phyloP scores from a whole-genome alignment of 1,140 invertebrate genomes.

The Zaprionus davidi region DNA sequence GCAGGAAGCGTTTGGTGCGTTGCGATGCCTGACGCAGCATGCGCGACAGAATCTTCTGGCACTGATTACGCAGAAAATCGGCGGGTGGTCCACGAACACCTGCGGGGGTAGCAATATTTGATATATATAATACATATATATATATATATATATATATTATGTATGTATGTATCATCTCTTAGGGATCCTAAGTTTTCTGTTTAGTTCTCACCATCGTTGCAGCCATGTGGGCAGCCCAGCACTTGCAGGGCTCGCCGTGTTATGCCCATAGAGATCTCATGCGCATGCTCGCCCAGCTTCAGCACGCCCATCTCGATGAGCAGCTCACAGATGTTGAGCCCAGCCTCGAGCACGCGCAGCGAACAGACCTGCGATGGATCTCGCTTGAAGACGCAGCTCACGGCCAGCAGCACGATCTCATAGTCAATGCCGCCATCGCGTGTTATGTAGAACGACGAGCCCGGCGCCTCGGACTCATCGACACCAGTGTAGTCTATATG shows the following conservation, averaged over 20 bases:
- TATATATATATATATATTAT: too few relatives aligned
- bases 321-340: conserved; percentile 94
- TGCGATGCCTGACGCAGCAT: conserved; percentile 88
- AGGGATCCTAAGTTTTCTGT: neutral
- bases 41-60: conserved; percentile 92
- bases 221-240: conserved; percentile 96
- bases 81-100: conserved; percentile 93
- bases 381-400: conserved; percentile 93
- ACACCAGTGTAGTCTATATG: conserved; percentile 94
- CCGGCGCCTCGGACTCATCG: conserved; percentile 94
- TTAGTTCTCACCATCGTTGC: conserved; percentile 84
- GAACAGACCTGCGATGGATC: conserved; percentile 89
- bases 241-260: conserved; percentile 90
- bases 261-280: conserved; percentile 85
- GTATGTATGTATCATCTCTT: conserved; percentile 48
- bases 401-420: conserved; percentile 94
- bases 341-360: conserved; percentile 93
- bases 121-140: too few relatives aligned
- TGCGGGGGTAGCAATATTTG: conserved; percentile 44
- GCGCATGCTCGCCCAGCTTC: conserved; percentile 86
- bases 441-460: conserved; percentile 96
- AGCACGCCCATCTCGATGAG: conserved; percentile 94
- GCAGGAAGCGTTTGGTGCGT: conserved; percentile 92
- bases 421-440: conserved; percentile 97
- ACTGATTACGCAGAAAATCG: conserved; percentile 95